A percentile compares a stretch with the other conserved stretches of the same genome.
Evolutionary conservation across 2,113 vertebrate genomes (phyloP).

Genomic region (Egretta garzetta): DNA sequence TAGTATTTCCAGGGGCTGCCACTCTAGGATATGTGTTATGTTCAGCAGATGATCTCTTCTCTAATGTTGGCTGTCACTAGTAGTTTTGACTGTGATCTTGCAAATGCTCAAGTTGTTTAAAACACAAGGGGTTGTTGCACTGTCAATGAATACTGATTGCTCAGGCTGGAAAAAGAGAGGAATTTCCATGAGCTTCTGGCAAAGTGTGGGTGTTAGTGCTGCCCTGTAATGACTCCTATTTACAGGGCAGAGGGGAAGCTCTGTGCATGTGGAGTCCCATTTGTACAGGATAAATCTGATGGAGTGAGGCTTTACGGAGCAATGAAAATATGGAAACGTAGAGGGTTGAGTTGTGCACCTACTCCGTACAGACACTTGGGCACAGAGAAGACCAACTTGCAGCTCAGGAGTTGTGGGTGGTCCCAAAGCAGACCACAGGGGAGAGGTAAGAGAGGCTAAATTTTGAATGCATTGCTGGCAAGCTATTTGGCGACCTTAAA

Average conservation of each 20-base stretch:
- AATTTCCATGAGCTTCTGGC: not conserved
- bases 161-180: not conserved
- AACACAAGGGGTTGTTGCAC: not conserved
- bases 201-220: not conserved
- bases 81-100: not conserved
- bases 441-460: not conserved
- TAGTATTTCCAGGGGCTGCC: not conserved
- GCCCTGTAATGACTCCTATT: not conserved
- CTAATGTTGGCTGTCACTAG: not conserved
- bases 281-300: not conserved
- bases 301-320: not conserved
- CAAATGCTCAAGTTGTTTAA: not conserved
- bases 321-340: rapidly evolving
- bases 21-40: not conserved
- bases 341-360: rapidly evolving
- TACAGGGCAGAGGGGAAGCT: not conserved
- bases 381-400: not conserved
- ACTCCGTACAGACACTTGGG: not conserved
- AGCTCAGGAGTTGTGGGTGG: rapidly evolving
- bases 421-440: not conserved
- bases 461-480: rapidly evolving
- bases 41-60: not conserved
- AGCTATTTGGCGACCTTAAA: not conserved
- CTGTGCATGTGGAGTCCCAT: not conserved
- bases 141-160: not conserved